Conservation (phyloP, 2,888 invertebrate genomes). For the Furcula furcula region DNA sequence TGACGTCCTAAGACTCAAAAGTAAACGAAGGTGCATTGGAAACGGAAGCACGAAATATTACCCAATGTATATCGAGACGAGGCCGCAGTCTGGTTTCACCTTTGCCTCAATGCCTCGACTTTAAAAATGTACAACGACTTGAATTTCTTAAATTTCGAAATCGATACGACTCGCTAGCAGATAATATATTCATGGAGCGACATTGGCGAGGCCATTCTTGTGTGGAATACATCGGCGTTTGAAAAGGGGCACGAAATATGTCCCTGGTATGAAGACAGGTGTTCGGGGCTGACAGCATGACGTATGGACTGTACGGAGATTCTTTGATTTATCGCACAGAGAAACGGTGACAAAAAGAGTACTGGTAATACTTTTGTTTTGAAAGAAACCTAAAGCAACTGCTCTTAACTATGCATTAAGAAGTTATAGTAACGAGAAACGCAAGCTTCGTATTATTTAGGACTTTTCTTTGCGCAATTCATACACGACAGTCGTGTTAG, state of each 20-base stretch:
- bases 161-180: constrained; percentile 23
- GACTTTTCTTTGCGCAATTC: not conserved
- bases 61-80: constrained; percentile 58
- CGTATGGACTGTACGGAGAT: constrained; percentile 32
- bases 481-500: constrained; percentile 2
- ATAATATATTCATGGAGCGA: constrained; percentile 21
- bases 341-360: constrained; percentile 10
- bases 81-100: constrained; percentile 63
- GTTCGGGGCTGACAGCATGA: constrained; percentile 19
- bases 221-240: constrained; percentile 16
- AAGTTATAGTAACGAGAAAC: not conserved
- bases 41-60: constrained; percentile 69
- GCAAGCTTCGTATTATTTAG: constrained; percentile 1
- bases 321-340: constrained; percentile 27
- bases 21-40: constrained; percentile 38
- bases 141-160: constrained; percentile 40
- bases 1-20: constrained; percentile 19
- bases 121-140: constrained; percentile 32
- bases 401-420: not conserved
- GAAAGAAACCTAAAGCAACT: constrained; percentile 9
- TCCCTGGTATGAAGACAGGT: constrained; percentile 27
- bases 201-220: constrained; percentile 9
- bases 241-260: constrained; percentile 19
- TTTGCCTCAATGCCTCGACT: constrained; percentile 55
- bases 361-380: constrained; percentile 12